Evolutionary conservation across 2,797 vertebrate species (phyloP).

Genomic region (Chaunax sp.): DNA sequence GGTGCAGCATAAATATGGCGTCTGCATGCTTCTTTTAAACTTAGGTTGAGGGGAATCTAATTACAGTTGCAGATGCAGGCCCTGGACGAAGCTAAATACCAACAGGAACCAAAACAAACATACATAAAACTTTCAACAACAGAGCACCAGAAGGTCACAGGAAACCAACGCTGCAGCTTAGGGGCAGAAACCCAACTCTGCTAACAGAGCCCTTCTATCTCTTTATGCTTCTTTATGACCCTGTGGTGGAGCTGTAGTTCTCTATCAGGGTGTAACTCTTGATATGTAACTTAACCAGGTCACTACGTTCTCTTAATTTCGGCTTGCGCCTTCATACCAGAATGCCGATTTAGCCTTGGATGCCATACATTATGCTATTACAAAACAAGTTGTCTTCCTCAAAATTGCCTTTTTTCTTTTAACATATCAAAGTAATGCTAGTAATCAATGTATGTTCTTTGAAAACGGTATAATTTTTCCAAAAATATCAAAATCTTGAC

Average conservation of each 20-base stretch:
- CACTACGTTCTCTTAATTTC: too few species aligned
- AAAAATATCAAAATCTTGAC: too few species aligned
- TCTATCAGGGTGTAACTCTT: not conserved
- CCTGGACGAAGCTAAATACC: conserved; percentile 46
- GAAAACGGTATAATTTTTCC: too few species aligned
- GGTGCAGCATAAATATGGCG: conserved; percentile 56
- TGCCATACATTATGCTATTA: too few species aligned
- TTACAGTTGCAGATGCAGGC: conserved; percentile 53
- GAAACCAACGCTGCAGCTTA: conserved; percentile 52
- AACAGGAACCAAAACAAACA: conserved; percentile 57
- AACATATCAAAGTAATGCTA: too few species aligned
- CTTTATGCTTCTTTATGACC: conserved; percentile 3
- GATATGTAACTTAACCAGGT: not conserved
- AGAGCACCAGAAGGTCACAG: conserved; percentile 63
- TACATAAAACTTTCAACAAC: conserved; percentile 36
- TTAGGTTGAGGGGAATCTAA: conserved; percentile 59
- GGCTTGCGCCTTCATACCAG: too few species aligned
- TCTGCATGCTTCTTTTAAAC: conserved; percentile 52
- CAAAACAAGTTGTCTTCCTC: too few species aligned
- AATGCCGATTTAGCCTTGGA: too few species aligned
- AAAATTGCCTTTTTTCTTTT: too few species aligned
- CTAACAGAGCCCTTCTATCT: conserved; percentile 20
- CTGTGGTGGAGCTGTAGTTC: conserved; percentile 21
- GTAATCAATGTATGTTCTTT: too few species aligned
- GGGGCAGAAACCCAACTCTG: conserved; percentile 40